These are phyloP conservation scores for Leptobrachium leishanense DNA, from an alignment of 2,113 vertebrate species.

Conservation along the genomic window DNA sequence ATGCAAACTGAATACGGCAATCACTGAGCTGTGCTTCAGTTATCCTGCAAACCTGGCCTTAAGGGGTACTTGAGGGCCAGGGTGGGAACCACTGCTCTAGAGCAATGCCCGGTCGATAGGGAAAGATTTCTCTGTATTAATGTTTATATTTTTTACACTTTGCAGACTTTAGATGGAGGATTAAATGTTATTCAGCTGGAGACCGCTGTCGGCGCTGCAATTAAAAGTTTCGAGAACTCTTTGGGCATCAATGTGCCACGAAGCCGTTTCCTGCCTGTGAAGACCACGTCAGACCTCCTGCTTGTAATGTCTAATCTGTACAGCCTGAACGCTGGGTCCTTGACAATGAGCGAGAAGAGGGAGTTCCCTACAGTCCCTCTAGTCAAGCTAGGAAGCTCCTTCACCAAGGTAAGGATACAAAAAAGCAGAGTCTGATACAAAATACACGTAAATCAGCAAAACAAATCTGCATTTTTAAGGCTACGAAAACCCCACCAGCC, in stretches of 20 bases:
- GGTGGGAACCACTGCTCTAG: too few species aligned
- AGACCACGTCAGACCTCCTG: conserved; percentile 95
- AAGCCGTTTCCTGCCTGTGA: conserved; percentile 95
- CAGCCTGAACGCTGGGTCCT: conserved; percentile 91
- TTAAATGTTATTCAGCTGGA: conserved; percentile 97
- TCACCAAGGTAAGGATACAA: conserved; percentile 83
- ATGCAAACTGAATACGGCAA: too few species aligned
- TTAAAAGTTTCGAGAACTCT: conserved; percentile 96
- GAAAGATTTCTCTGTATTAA: too few species aligned
- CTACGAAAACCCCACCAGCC: too few species aligned
- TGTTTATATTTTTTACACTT: background rate
- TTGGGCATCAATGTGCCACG: conserved; percentile 96
- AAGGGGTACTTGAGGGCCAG: too few species aligned
- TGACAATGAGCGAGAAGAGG: conserved; percentile 94
- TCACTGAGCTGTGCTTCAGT: too few species aligned
- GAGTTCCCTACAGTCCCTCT: conserved; percentile 96
- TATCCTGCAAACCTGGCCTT: too few species aligned
- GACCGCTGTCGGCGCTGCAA: conserved; percentile 94
- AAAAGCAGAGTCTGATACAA: too few species aligned
- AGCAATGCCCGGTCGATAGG: too few species aligned
- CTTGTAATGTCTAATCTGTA: conserved; percentile 99
- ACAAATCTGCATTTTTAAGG: too few species aligned
- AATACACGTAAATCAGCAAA: too few species aligned
- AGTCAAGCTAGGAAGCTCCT: conserved; percentile 96
- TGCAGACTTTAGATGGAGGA: conserved; percentile 91